These are phyloP conservation scores for Carlito syrichta DNA, from an alignment of 2,113 vertebrate genomes.

Conservation along the genomic window DNA sequence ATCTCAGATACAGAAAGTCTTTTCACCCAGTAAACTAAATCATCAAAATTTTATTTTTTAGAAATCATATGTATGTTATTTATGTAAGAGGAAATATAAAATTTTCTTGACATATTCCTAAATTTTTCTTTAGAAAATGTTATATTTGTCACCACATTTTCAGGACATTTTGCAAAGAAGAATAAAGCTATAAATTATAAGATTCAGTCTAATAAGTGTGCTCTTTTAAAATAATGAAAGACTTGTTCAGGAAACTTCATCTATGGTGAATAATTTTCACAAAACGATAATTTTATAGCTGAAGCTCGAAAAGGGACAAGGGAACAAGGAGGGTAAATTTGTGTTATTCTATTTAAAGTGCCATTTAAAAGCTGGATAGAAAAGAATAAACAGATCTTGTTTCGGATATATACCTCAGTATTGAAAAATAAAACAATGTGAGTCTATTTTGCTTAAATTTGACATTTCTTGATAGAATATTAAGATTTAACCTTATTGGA, in stretches of 20 bases:
- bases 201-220: background rate
- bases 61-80: background rate
- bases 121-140: background rate
- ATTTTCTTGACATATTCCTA: background rate
- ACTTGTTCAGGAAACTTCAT: background rate
- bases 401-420: background rate
- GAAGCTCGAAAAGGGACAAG: background rate
- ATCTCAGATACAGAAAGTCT: background rate
- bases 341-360: conserved; percentile 22
- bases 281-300: conserved; percentile 27
- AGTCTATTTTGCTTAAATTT: conserved; percentile 35
- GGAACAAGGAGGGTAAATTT: background rate
- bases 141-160: background rate
- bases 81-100: background rate
- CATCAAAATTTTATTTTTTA: background rate
- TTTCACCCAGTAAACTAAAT: background rate
- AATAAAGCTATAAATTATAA: background rate
- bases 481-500: background rate
- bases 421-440: conserved; percentile 41
- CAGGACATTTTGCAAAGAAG: background rate
- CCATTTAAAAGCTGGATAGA: background rate
- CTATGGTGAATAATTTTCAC: background rate
- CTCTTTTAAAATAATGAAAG: background rate
- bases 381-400: conserved; percentile 13
- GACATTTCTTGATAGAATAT: conserved; percentile 28